A percentile compares a stretch with the other conserved stretches of the same genome.
Conservation (phyloP, 2,888 invertebrate species). For the Alloscopus bannaensis region DNA sequence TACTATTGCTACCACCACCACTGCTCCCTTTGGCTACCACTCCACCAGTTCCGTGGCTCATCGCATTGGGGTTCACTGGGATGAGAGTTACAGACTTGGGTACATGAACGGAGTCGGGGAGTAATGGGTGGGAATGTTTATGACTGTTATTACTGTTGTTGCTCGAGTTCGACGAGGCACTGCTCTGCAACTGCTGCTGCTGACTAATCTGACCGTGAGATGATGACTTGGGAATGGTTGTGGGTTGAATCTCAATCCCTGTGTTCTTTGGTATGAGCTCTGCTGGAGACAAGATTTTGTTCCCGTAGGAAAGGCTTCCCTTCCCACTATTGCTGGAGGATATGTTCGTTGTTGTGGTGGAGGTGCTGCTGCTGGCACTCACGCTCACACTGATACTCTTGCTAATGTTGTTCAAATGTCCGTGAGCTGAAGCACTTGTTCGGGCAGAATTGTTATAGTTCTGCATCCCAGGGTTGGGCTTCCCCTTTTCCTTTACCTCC, state of each 20-base stretch:
- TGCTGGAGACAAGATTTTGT: slow-evolving; percentile 57
- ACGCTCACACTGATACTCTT: slow-evolving; percentile 66
- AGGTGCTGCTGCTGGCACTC: slow-evolving; percentile 35
- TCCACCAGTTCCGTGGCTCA: background rate
- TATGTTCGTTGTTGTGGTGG: slow-evolving; percentile 13
- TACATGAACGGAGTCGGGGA: slow-evolving; percentile 73
- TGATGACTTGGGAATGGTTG: slow-evolving; percentile 58
- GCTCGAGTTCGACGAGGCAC: slow-evolving; percentile 33
- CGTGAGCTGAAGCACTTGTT: slow-evolving; percentile 63
- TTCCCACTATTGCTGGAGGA: slow-evolving; percentile 14
- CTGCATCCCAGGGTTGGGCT: slow-evolving; percentile 42
- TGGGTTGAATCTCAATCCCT: slow-evolving; percentile 70
- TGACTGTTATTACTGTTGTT: slow-evolving; percentile 56
- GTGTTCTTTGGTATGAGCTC: slow-evolving; percentile 67
- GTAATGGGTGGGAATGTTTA: slow-evolving; percentile 68
- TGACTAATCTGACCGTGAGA: slow-evolving; percentile 58
- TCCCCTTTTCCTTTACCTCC: slow-evolving; percentile 42
- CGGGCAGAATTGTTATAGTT: slow-evolving; percentile 61
- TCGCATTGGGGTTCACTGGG: slow-evolving; percentile 70
- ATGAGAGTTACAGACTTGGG: slow-evolving; percentile 73
- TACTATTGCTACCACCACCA: too few species aligned
- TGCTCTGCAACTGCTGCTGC: slow-evolving; percentile 35
- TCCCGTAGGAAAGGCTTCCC: slow-evolving; percentile 46
- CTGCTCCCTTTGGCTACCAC: slow-evolving; percentile 31
- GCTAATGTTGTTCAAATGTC: slow-evolving; percentile 68